These are phyloP conservation scores for Drosophila mayaguana DNA, from an alignment of 2,888 invertebrate species.

Conservation along the genomic window DNA sequence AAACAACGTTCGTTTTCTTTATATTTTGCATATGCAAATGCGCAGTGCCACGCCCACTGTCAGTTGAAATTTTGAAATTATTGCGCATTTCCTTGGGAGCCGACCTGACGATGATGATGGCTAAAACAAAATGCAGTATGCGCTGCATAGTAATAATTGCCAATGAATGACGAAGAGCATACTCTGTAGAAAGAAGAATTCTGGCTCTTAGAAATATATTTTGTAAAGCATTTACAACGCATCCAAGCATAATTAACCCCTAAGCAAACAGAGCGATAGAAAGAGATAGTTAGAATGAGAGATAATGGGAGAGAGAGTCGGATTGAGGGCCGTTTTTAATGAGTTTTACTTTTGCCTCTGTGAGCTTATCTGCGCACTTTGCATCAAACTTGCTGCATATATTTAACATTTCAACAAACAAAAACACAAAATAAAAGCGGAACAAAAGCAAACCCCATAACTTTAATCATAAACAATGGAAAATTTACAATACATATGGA, in stretches of 20 bases:
- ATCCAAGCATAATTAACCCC: conserved; percentile 8
- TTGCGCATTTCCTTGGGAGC: conserved; percentile 46
- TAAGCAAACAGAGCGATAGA: background rate
- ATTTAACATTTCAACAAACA: conserved; percentile 11
- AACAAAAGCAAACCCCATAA: conserved; percentile 55
- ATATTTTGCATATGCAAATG: conserved; percentile 63
- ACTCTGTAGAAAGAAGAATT: conserved; percentile 1
- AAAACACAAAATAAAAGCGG: conserved; percentile 25
- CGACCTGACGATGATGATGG: conserved; percentile 8
- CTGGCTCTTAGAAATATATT: background rate
- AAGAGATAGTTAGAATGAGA: background rate
- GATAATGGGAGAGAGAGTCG: background rate
- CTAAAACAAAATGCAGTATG: conserved; percentile 38
- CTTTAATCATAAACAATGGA: conserved; percentile 75
- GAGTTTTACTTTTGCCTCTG: conserved; percentile 40
- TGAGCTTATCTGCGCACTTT: conserved; percentile 54
- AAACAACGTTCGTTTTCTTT: conserved; percentile 49
- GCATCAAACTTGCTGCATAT: conserved; percentile 48
- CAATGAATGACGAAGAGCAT: background rate
- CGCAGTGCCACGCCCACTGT: conserved; percentile 61
- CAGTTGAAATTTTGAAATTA: conserved; percentile 52
- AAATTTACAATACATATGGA: conserved; percentile 68
- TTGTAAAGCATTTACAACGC: background rate
- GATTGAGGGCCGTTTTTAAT: conserved; percentile 30
- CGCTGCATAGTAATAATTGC: conserved; percentile 8